Conservation (phyloP, 2,113 vertebrate genomes). For the Cryptomyrus ogoouensis region DNA sequence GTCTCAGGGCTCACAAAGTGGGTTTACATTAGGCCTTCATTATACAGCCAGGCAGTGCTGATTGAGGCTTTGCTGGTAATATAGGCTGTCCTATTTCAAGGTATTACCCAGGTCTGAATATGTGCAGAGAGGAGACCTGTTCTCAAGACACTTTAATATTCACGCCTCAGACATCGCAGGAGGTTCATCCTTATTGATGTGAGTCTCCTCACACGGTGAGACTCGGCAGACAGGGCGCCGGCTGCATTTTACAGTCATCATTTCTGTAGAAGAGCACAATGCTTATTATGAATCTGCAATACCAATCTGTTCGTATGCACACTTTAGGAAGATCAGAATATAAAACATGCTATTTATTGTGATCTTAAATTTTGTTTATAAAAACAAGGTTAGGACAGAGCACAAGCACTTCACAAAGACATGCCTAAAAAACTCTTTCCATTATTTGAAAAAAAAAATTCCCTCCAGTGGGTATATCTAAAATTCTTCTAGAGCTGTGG, state of each 20-base stretch:
- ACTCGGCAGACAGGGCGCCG: not conserved
- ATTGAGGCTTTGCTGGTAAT: not conserved
- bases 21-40: slow-evolving; percentile 7
- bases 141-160: not conserved
- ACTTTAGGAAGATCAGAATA: not conserved
- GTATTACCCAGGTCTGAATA: not conserved
- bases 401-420: not conserved
- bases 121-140: not conserved
- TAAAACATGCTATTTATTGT: not conserved
- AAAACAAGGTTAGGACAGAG: not conserved
- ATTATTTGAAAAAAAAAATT: not conserved
- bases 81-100: not conserved
- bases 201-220: not conserved
- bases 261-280: not conserved
- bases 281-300: not conserved
- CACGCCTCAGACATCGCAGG: not conserved
- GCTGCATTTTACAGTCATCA: not conserved
- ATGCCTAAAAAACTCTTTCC: not conserved
- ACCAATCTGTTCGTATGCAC: not conserved
- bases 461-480: not conserved
- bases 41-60: not conserved
- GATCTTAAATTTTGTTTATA: not conserved
- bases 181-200: not conserved
- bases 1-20: slow-evolving; percentile 6
- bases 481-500: not conserved